These are phyloP conservation scores for Plemyria rubiginata DNA, from an alignment of 2,888 invertebrate genomes.

Conservation along the genomic window DNA sequence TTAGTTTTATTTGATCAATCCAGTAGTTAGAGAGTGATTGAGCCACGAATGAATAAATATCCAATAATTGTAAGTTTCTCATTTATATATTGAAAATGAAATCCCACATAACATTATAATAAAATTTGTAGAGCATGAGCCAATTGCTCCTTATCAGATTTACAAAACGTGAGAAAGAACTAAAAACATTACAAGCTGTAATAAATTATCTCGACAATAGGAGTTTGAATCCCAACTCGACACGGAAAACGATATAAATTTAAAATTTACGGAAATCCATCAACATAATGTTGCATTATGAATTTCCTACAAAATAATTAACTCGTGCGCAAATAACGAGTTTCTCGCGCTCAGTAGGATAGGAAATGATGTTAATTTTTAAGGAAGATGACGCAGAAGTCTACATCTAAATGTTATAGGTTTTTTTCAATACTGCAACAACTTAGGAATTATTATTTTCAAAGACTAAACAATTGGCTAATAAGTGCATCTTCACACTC, in stretches of 20 bases:
- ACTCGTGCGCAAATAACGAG: conserved; percentile 13
- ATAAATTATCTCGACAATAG: conserved; percentile 7
- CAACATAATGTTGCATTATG: conserved; percentile 19
- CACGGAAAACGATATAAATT: conserved; percentile 24
- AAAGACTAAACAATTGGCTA: too few species aligned
- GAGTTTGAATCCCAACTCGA: not conserved
- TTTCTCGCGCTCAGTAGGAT: conserved; percentile 2
- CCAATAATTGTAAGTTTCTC: too few species aligned
- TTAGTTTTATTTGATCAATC: too few species aligned
- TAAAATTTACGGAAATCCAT: conserved; percentile 24
- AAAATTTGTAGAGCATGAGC: conserved; percentile 3
- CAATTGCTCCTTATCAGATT: conserved; percentile 4
- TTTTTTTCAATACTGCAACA: too few species aligned
- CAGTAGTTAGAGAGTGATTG: too few species aligned
- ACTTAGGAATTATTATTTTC: too few species aligned
- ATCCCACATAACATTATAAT: too few species aligned
- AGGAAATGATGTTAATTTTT: conserved; percentile 7
- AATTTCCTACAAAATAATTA: conserved; percentile 31
- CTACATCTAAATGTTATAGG: not conserved
- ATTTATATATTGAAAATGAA: too few species aligned
- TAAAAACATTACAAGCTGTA: not conserved
- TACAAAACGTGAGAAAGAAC: conserved; percentile 10
- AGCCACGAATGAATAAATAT: too few species aligned
- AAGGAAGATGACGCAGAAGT: not conserved
- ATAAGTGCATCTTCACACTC: too few species aligned